Conservation (phyloP, 2,113 vertebrate genomes). For the Albula glossodonta region DNA sequence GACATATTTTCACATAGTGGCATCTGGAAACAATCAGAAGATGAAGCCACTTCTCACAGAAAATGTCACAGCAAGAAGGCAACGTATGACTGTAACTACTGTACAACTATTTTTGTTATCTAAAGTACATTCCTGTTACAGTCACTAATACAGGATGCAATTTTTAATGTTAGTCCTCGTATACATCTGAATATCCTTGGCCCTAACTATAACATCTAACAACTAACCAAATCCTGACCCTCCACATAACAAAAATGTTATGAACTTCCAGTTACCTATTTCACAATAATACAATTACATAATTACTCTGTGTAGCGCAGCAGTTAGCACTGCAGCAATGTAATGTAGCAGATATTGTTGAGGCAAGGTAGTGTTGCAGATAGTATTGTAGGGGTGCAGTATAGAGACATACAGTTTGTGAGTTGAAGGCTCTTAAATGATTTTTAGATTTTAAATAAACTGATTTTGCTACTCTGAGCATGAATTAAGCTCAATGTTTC, state of each 20-base stretch:
- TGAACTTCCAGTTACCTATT: neutral
- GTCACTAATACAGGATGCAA: neutral
- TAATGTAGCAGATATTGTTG: too few species aligned
- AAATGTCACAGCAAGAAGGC: conserved; percentile 19
- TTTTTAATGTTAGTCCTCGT: neutral
- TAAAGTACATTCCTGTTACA: neutral
- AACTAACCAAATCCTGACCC: neutral
- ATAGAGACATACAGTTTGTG: neutral
- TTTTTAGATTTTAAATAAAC: too few species aligned
- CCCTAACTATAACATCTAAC: neutral
- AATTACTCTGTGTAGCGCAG: neutral
- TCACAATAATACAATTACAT: neutral
- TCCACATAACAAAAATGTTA: neutral
- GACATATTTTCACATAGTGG: conserved; percentile 36
- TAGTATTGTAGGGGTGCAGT: neutral
- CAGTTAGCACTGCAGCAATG: too few species aligned
- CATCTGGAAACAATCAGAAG: conserved; percentile 36
- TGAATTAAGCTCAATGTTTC: neutral
- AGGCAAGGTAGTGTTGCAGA: neutral
- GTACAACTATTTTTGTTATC: neutral
- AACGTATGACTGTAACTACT: conserved; percentile 18
- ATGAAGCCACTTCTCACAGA: conserved; percentile 25
- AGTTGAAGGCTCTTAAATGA: neutral
- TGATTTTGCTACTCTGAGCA: neutral
- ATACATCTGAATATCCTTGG: neutral